phyloP scores from a whole-genome alignment of 2,113 vertebrate genomes.

The Pteropus alecto region DNA sequence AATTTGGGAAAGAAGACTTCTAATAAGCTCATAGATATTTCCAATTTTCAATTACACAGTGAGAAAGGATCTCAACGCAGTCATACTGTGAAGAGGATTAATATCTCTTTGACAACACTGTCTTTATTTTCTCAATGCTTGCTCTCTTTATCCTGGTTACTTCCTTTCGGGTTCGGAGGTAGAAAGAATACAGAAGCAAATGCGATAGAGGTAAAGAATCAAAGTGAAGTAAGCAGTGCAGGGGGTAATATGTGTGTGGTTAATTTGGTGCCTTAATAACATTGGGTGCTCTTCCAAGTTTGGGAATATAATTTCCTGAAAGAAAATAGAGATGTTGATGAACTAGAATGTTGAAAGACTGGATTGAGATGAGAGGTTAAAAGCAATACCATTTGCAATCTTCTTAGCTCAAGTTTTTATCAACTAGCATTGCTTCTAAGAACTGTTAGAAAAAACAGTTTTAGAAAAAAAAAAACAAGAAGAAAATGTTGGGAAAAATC shows the following conservation, averaged over 20 bases:
- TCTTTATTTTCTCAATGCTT: background rate
- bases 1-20: background rate
- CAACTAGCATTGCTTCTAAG: background rate
- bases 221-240: background rate
- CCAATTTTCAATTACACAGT: background rate
- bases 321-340: background rate
- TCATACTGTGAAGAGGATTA: background rate
- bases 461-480: conserved; percentile 1
- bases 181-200: conserved; percentile 1
- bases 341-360: background rate
- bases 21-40: background rate
- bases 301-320: background rate
- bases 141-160: background rate
- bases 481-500: background rate
- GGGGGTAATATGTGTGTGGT: background rate
- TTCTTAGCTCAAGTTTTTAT: background rate
- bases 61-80: background rate
- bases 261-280: background rate
- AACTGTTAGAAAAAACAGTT: background rate
- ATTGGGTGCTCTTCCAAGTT: background rate
- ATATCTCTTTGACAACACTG: background rate
- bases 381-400: background rate
- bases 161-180: background rate
- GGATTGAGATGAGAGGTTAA: background rate
- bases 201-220: background rate